A percentile compares a stretch with the other conserved stretches of the same genome.
These are phyloP conservation scores for Cebidichthys violaceus DNA, from an alignment of 2,113 vertebrate species.

Conservation along the genomic window DNA sequence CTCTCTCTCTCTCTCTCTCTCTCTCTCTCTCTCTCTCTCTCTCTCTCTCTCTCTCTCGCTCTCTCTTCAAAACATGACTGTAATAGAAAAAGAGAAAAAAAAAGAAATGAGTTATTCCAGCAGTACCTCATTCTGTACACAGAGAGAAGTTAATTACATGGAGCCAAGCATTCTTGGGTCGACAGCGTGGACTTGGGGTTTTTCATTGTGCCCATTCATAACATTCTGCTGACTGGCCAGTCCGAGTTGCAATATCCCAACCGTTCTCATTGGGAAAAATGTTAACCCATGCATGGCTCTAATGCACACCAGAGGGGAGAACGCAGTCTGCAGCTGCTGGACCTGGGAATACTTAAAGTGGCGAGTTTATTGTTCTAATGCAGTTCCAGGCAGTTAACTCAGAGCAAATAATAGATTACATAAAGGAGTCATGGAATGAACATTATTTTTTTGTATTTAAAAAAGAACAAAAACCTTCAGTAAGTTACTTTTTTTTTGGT, in stretches of 20 bases:
- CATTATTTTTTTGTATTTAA: conserved; percentile 4
- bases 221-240: conserved; percentile 83
- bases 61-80: conserved; percentile 67
- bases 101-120: conserved; percentile 70
- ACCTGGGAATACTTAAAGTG: conserved; percentile 27
- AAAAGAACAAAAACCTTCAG: conserved; percentile 9
- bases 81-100: conserved; percentile 74
- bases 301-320: conserved; percentile 42
- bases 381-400: conserved; percentile 38
- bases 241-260: conserved; percentile 73
- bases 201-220: conserved; percentile 83
- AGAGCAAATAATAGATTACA: conserved; percentile 34
- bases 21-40: neutral
- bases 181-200: conserved; percentile 74
- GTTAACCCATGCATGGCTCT: conserved; percentile 79
- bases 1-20: no score
- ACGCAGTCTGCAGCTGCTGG: conserved; percentile 17
- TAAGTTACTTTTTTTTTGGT: conserved; percentile 35
- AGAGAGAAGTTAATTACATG: conserved; percentile 82
- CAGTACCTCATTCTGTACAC: conserved; percentile 76
- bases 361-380: conserved; percentile 42
- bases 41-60: neutral
- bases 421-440: conserved; percentile 11
- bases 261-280: conserved; percentile 71
- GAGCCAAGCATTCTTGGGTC: conserved; percentile 81